Percentiles rank a stretch among this genome's conserved stretches.
Evolutionary conservation across 2,797 vertebrate genomes (phyloP).

Genomic region (Sebastes matsubarae): DNA sequence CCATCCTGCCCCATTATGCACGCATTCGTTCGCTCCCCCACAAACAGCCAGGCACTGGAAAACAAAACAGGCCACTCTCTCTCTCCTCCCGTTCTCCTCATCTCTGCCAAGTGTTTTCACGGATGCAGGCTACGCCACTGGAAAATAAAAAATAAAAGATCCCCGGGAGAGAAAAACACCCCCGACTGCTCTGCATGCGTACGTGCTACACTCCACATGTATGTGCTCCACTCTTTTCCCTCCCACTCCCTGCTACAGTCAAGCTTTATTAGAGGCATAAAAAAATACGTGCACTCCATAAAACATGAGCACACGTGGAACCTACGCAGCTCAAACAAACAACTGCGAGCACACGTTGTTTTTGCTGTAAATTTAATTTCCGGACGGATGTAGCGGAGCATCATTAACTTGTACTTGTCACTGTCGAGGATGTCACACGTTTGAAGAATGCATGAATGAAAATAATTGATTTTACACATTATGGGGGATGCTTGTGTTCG

Average conservation of each 20-base stretch:
- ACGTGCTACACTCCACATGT: conserved; percentile 63
- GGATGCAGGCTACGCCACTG: conserved; percentile 33
- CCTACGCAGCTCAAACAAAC: conserved; percentile 14
- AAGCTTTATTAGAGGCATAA: conserved; percentile 31
- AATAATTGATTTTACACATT: not conserved
- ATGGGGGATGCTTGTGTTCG: not conserved
- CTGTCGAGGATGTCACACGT: not conserved
- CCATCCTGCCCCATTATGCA: conserved; percentile 61
- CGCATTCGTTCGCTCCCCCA: conserved; percentile 37
- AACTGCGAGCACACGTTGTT: not conserved
- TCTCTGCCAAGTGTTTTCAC: conserved; percentile 46
- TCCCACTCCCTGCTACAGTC: not conserved
- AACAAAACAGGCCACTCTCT: conserved; percentile 51
- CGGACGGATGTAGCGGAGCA: no score
- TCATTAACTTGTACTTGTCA: not conserved
- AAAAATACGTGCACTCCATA: conserved; percentile 9
- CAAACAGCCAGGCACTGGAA: conserved; percentile 49
- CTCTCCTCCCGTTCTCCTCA: conserved; percentile 1
- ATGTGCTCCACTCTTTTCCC: conserved; percentile 19
- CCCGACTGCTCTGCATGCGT: conserved; percentile 30
- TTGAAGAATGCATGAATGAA: not conserved
- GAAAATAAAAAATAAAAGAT: conserved; percentile 14
- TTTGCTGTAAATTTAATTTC: not conserved
- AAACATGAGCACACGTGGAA: not conserved
- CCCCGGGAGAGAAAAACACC: conserved; percentile 5